Evolutionary conservation across 2,888 invertebrate genomes (phyloP).

Genomic region (Eilema depressum): DNA sequence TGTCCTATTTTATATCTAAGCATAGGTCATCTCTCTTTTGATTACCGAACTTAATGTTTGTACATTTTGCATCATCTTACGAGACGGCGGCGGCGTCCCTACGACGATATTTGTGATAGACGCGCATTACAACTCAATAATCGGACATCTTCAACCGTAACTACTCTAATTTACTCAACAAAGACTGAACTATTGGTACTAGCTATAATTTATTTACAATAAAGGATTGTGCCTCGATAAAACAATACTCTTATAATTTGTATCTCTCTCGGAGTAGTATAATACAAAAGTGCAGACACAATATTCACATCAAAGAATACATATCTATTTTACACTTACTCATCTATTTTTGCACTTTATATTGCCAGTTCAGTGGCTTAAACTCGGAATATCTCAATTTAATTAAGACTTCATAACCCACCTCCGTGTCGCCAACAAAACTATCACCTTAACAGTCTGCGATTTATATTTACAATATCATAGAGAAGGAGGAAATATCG

Average conservation of each 20-base stretch:
- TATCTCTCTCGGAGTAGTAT: slow-evolving; percentile 75
- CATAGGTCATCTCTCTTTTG: slow-evolving; percentile 70
- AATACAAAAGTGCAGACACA: slow-evolving; percentile 83
- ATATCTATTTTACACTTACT: slow-evolving; percentile 82
- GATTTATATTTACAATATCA: slow-evolving; percentile 78
- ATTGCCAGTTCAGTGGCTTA: slow-evolving; percentile 84
- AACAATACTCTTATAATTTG: slow-evolving; percentile 75
- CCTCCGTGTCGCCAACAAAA: slow-evolving; percentile 72
- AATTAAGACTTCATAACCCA: slow-evolving; percentile 84
- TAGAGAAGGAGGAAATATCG: slow-evolving; percentile 75
- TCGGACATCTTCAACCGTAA: slow-evolving; percentile 54
- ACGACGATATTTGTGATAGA: slow-evolving; percentile 31
- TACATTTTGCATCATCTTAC: slow-evolving; percentile 59
- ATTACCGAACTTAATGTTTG: slow-evolving; percentile 66
- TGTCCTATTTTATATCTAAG: slow-evolving; percentile 72
- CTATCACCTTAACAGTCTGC: slow-evolving; percentile 71
- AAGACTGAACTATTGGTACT: slow-evolving; percentile 73
- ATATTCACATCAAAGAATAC: slow-evolving; percentile 84
- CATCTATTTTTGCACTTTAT: slow-evolving; percentile 85
- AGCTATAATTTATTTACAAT: slow-evolving; percentile 83
- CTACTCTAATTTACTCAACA: slow-evolving; percentile 72
- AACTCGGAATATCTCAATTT: slow-evolving; percentile 86
- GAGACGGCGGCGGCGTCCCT: slow-evolving; percentile 40
- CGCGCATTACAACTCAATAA: slow-evolving; percentile 39
- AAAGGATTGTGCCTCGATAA: slow-evolving; percentile 83